phyloP scores from a whole-genome alignment of 2,797 vertebrate species.

The Karalla daura region DNA sequence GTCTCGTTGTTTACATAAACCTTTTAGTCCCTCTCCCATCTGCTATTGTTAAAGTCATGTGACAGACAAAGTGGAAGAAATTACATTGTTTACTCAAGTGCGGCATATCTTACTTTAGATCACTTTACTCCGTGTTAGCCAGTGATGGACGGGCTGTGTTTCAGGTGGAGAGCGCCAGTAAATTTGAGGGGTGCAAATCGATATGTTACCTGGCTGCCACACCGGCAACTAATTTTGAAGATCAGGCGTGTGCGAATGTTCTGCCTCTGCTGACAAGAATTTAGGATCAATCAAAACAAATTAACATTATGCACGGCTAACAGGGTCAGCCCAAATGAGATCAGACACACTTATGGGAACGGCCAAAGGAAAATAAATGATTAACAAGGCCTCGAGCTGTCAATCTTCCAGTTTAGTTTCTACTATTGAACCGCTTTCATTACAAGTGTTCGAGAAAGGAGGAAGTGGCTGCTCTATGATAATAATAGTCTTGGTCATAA shows the following conservation, averaged over 20 bases:
- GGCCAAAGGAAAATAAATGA: slow-evolving; percentile 65
- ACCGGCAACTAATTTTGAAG: slow-evolving; percentile 43
- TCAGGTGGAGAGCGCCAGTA: slow-evolving; percentile 2
- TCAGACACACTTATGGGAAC: slow-evolving; percentile 60
- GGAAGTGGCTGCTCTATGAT: not conserved
- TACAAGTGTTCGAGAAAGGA: slow-evolving; percentile 27
- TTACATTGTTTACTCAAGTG: not conserved
- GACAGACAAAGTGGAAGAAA: not conserved
- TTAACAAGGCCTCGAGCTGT: slow-evolving; percentile 53
- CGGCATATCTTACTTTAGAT: not conserved
- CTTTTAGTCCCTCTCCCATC: slow-evolving; percentile 12
- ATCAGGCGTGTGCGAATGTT: slow-evolving; percentile 41
- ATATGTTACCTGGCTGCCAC: slow-evolving; percentile 35
- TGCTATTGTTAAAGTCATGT: not conserved
- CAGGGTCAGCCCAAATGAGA: slow-evolving; percentile 70
- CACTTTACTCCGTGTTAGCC: not conserved
- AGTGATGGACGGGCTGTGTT: slow-evolving; percentile 1
- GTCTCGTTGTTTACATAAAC: slow-evolving; percentile 22
- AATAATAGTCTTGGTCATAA: not conserved
- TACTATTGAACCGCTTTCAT: slow-evolving; percentile 32
- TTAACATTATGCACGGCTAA: slow-evolving; percentile 57
- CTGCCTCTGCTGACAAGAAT: slow-evolving; percentile 58
- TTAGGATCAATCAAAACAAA: slow-evolving; percentile 80
- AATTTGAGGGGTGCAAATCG: slow-evolving; percentile 18
- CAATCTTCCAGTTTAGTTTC: slow-evolving; percentile 56